A percentile compares a stretch with the other conserved stretches of the same genome.
phyloP scores from a whole-genome alignment of 2,797 vertebrate genomes.

The Tolypeutes matacus region DNA sequence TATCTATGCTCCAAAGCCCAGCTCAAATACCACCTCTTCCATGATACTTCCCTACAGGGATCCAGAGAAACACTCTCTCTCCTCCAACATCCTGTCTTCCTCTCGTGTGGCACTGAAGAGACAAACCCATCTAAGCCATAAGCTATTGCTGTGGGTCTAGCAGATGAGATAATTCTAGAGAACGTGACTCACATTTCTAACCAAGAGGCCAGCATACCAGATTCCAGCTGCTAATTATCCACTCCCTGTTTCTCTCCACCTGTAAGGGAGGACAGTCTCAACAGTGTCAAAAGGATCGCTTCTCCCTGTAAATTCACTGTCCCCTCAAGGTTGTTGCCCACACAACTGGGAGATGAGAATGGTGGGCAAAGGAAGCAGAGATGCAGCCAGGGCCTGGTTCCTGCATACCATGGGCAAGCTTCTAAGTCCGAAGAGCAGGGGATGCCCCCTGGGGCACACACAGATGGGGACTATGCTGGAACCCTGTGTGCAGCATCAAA shows the following conservation, averaged over 20 bases:
- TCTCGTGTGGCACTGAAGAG: conserved; percentile 17
- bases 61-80: not conserved
- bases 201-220: not conserved
- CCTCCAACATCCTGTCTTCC: not conserved
- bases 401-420: not conserved
- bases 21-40: not conserved
- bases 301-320: not conserved
- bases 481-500: not conserved
- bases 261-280: not conserved
- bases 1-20: too few relatives aligned
- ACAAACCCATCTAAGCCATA: conserved; percentile 20
- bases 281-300: not conserved
- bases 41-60: not conserved
- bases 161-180: conserved; percentile 31
- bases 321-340: not conserved
- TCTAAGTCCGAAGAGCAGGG: not conserved
- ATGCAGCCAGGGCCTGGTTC: not conserved
- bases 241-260: not conserved
- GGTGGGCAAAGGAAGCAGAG: not conserved
- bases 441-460: not conserved
- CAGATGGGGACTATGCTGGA: not conserved
- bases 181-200: conserved; percentile 13
- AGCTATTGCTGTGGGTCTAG: not conserved
- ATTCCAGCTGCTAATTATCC: conserved; percentile 33
- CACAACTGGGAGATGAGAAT: not conserved